These are phyloP conservation scores for Leucoma salicis DNA, from an alignment of 2,888 invertebrate species.

Conservation along the genomic window DNA sequence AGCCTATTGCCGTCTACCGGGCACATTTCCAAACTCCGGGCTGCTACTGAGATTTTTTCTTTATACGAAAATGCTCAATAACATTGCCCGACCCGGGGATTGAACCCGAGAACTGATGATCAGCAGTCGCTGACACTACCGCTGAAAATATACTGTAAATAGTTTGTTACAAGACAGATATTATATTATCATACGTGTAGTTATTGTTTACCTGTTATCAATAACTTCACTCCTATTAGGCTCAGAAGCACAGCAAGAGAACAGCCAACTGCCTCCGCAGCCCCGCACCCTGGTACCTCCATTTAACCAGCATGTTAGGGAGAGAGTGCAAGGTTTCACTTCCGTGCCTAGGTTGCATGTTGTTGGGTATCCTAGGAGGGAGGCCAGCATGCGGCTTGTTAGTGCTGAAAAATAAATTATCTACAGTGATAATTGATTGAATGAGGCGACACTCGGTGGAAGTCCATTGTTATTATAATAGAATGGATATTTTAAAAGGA, in stretches of 20 bases:
- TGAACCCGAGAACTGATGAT: too few species aligned
- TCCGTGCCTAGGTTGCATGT: conserved; percentile 81
- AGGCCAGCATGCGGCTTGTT: conserved; percentile 76
- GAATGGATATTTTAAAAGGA: too few species aligned
- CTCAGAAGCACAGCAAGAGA: conserved; percentile 84
- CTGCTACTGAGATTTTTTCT: too few species aligned
- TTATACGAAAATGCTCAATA: too few species aligned
- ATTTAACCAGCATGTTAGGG: conserved; percentile 88
- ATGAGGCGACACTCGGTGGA: too few species aligned
- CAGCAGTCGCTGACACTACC: background rate
- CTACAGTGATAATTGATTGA: too few species aligned
- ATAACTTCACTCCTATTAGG: conserved; percentile 38
- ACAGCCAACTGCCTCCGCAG: conserved; percentile 87
- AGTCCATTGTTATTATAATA: too few species aligned
- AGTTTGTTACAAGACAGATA: too few species aligned
- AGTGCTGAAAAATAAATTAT: conserved; percentile 54
- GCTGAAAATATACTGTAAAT: background rate
- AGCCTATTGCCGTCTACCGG: too few species aligned
- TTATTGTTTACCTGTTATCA: conserved; percentile 60
- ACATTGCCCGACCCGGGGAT: too few species aligned
- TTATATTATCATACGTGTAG: too few species aligned
- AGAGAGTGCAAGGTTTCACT: conserved; percentile 85
- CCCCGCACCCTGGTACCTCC: conserved; percentile 86
- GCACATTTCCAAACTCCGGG: too few species aligned
- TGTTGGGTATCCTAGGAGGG: conserved; percentile 82